Base-by-base conservation (phyloP, 2,888 invertebrate species). In the Abrostola triplasia region DNA sequence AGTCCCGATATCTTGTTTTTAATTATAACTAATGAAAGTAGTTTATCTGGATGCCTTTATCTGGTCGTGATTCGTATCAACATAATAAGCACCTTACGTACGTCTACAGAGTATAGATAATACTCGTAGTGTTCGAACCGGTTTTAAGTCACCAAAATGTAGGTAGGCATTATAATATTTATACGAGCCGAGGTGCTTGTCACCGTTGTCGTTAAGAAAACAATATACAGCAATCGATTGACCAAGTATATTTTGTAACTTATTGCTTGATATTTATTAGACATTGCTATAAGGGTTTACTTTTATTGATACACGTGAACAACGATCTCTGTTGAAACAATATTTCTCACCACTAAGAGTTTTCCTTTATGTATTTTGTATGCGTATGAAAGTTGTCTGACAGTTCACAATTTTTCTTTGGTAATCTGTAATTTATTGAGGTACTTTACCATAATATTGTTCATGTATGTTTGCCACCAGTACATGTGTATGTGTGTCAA, bases 21-120 rank as follows among this genome's bases (percentile, higher is more conserved):
- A 75, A 75, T 72, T 77, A 61, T n/a, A 64, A 67, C 51, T 24
- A 70, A 77, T 70, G 77, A 73, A 77, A 79, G 76, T 79, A 66
- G 77, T 76, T 71, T 71, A 62, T 76, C 73, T 76, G 54, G 68
- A 59, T 69, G 60, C 35, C 52, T 77, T 36, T 64, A 59, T 56
- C 57, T 63, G 70, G 64, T 72, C 67, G 49, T 50, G 68, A 59
- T 73, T 37, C 53, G 64, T 70, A 77, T 65, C 52, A 62, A 60
- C 69, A 59, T 67, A 56, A 49, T 64, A 75, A 61, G 59, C 59
- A 63, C 68, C 36, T 51, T 35, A 44, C 52, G 44, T 52, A 13
- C 49, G 12, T 11, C 53, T 57, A 50, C 50, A 67, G 64, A 70
- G 64, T 60, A 67, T 65, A 63, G 67, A 47, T 61, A 59, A 49